These are phyloP conservation scores for Melanchra persicariae DNA, from an alignment of 2,888 invertebrate species.

Conservation along the genomic window DNA sequence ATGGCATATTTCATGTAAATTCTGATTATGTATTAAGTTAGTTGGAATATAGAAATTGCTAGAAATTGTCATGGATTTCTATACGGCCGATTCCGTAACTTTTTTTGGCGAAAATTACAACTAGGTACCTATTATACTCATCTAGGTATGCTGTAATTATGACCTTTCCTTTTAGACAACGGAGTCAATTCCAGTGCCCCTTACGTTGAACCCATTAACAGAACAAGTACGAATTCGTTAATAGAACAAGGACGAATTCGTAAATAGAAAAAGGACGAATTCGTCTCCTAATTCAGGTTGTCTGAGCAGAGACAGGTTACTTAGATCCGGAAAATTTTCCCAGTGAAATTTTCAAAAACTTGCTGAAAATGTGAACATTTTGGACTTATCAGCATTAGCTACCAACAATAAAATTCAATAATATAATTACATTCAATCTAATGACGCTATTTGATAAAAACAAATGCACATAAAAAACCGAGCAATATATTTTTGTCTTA, in stretches of 20 bases:
- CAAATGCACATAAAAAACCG: slow-evolving; percentile 1
- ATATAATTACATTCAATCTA: slow-evolving; percentile 24
- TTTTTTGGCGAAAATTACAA: no score
- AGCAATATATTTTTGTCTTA: slow-evolving; percentile 9
- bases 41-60: no score
- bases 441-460: slow-evolving; percentile 31
- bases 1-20: no score
- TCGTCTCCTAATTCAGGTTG: background rate
- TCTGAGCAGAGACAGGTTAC: background rate
- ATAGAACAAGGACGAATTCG: background rate
- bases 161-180: no score
- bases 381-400: background rate
- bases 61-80: no score
- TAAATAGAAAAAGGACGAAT: background rate
- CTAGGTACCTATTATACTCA: no score
- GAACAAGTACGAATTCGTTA: no score
- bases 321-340: background rate
- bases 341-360: background rate
- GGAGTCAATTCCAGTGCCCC: background rate
- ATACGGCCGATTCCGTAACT: no score
- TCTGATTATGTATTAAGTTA: no score
- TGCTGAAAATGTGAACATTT: background rate
- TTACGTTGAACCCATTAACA: background rate
- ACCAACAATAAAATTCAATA: slow-evolving; percentile 5
- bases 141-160: no score